Base-by-base conservation (phyloP, 2,113 vertebrate genomes). In the Brienomyrus longianalis region DNA sequence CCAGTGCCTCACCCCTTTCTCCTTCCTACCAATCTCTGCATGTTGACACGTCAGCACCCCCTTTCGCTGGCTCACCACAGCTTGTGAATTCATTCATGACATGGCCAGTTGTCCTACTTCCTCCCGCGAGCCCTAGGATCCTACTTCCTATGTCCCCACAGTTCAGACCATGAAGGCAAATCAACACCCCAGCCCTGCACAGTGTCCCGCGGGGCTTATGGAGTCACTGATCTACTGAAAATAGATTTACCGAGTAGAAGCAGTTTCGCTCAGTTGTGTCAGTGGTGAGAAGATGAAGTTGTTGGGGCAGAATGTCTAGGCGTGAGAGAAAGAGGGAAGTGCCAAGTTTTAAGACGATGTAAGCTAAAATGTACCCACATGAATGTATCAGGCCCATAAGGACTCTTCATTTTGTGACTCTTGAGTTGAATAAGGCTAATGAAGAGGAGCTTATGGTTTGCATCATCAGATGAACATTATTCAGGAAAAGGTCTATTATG, bases 171-270 rank as follows among this genome's bases (percentile, higher is more conserved):
- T 84, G 45, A 84, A 23, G 47, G 21, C 19, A 5, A 13, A 59
- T 56, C 11, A 17, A 70, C 87, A 88, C 50, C 80, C 80, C 91
- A 90, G 90, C 47, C 74, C 84, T 31, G 88, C 62, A 90, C 91
- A 92, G 92, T 88, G 91, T 89, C 92, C 92, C 92, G 92, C 3
- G 3, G 85, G 92, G 90, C 90, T 93, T 94, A 95, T 95, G 93
- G 93, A 95, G 94, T 96, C 95, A 94, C 95, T 94, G n/a, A 92
- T 93, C 93, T 83, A 92, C 95, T 95, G 93, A 93, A 96, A 95
- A 95, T 95, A 96, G 94, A 94, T 91, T 91, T 92, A 91, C 90
- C 94, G 92, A 88, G 89, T 91, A 90, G 91, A 88, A 91, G 91
- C 92, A 66, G n/a, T n/a, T 62, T 77, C 90, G 91, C 89, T 93